A percentile compares a stretch with the other conserved stretches of the same genome.
These are phyloP conservation scores for Teleiodes luculella DNA, from an alignment of 2,888 invertebrate genomes.

Conservation along the genomic window DNA sequence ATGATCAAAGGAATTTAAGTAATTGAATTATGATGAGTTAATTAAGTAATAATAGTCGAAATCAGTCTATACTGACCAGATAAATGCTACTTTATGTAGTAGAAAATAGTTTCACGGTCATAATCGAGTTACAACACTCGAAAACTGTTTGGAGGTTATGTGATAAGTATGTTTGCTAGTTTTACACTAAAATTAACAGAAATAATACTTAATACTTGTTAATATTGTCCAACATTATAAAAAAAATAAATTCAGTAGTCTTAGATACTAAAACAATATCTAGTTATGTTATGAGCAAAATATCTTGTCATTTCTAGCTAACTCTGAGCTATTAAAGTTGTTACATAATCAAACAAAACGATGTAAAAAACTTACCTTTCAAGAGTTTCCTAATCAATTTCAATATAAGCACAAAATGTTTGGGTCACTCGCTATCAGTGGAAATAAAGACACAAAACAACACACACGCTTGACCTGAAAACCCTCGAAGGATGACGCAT, in stretches of 20 bases:
- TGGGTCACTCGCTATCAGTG: slow-evolving; percentile 28
- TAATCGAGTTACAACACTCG: not conserved
- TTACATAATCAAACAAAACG: slow-evolving; percentile 56
- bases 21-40: too few relatives aligned
- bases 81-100: too few relatives aligned
- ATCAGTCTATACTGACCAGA: too few relatives aligned
- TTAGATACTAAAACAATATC: too few relatives aligned
- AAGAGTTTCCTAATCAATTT: slow-evolving; percentile 30
- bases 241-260: too few relatives aligned
- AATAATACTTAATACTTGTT: too few relatives aligned
- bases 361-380: slow-evolving; percentile 50
- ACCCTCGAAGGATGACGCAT: slow-evolving; percentile 47
- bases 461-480: slow-evolving; percentile 46
- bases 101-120: too few relatives aligned
- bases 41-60: not conserved
- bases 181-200: too few relatives aligned
- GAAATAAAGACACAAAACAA: slow-evolving; percentile 49
- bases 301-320: slow-evolving; percentile 40
- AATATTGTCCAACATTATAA: too few relatives aligned
- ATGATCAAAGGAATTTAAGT: too few relatives aligned
- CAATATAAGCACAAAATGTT: slow-evolving; percentile 28
- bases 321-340: slow-evolving; percentile 30
- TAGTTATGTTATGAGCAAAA: slow-evolving; percentile 21
- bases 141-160: slow-evolving; percentile 42
- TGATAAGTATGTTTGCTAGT: not conserved